Conservation (phyloP, 2,113 vertebrate genomes). For the Crocuta crocuta region DNA sequence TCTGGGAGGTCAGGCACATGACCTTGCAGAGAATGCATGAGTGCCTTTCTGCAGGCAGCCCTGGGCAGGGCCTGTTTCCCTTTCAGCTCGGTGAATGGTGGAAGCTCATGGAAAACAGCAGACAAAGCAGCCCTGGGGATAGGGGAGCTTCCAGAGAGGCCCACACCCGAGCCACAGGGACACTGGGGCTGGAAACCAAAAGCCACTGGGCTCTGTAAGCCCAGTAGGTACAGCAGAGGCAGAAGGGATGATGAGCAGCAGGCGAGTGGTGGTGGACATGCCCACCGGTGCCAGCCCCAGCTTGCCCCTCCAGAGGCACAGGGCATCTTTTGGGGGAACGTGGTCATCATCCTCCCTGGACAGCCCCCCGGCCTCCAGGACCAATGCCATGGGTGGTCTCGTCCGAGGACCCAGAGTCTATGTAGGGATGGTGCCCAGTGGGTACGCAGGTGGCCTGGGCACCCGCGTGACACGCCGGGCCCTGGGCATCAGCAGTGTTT, state of each 20-base stretch:
- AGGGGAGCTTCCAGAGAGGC: conserved; percentile 75
- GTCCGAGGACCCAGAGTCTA: conserved; percentile 87
- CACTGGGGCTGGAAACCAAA: conserved; percentile 45
- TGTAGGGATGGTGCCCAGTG: conserved; percentile 87
- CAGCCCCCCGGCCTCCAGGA: conserved; percentile 83
- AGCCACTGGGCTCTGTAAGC: conserved; percentile 8
- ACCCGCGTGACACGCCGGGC: conserved; percentile 93
- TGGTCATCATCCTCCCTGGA: conserved; percentile 79
- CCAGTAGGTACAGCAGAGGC: conserved; percentile 44
- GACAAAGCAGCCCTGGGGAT: conserved; percentile 64
- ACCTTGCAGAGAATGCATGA: conserved; percentile 42
- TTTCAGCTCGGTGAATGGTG: conserved; percentile 65
- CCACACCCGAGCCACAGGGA: conserved; percentile 1
- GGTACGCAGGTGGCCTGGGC: conserved; percentile 87
- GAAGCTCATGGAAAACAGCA: conserved; percentile 66
- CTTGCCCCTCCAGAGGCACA: conserved; percentile 93
- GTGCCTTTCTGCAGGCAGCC: not conserved
- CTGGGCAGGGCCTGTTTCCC: not conserved
- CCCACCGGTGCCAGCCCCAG: conserved; percentile 68
- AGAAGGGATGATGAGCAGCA: conserved; percentile 50
- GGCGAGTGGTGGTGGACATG: conserved; percentile 72
- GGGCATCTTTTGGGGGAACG: conserved; percentile 90
- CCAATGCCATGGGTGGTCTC: conserved; percentile 78
- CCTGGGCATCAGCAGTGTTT: conserved; percentile 96
- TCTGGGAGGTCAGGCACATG: conserved; percentile 33